Evolutionary conservation across 2,888 invertebrate species (phyloP).

Genomic region (Scaeva pyrastri): DNA sequence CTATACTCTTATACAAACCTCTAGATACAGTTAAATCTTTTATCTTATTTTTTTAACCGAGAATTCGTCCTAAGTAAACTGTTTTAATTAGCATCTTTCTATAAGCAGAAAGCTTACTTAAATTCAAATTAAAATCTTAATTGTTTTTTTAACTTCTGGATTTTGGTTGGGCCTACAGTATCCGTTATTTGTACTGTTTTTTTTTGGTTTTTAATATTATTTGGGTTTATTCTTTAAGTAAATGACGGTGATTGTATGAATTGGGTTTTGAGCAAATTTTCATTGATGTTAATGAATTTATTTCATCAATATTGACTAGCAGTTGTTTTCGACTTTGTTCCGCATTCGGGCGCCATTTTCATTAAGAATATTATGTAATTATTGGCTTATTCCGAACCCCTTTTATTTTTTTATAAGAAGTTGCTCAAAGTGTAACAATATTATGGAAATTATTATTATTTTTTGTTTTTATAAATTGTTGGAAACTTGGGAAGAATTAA

Average conservation of each 20-base stretch:
- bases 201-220: neutral
- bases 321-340: neutral
- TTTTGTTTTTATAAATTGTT: too few relatives aligned
- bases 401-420: too few relatives aligned
- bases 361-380: too few relatives aligned
- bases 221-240: neutral
- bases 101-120: neutral
- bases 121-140: constrained; percentile 17
- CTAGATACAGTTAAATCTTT: neutral
- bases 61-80: constrained; percentile 2
- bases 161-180: neutral
- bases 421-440: too few relatives aligned
- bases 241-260: neutral
- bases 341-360: neutral
- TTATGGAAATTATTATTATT: too few relatives aligned
- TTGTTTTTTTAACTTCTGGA: constrained; percentile 16
- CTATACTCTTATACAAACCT: too few relatives aligned
- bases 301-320: neutral
- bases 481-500: too few relatives aligned
- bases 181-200: too few relatives aligned
- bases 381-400: too few relatives aligned
- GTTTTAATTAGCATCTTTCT: constrained; percentile 15
- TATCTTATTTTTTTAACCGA: neutral
- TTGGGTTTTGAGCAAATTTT: neutral
- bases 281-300: neutral